Evolutionary conservation across 1,140 invertebrate genomes (phyloP), one percentile per base, ranked within the genome.

Genomic region (Paraescarpia echinospica): DNA sequence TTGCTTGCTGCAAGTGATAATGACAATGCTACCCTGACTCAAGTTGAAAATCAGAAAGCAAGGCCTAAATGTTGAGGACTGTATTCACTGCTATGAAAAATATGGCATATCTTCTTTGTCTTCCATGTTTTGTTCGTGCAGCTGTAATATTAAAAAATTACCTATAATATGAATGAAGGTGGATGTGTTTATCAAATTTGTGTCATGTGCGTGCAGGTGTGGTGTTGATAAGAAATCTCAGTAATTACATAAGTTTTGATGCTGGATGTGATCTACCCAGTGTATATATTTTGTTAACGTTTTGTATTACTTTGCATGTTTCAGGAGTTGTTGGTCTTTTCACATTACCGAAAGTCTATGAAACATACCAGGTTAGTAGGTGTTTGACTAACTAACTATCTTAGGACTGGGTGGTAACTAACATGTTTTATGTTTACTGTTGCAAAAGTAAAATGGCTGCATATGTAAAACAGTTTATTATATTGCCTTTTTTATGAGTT

Each of bases 331-430:
- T 99, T 94, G 98, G 97, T 93, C 97, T 99, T 93, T 99, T 99
- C 97, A 98, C 98, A 93, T 97, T 99, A 96, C 99, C 99, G 35
- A 99, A 99, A 97, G 97, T 99, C 35, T 99, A 99, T 96, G 99
- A 99, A 97, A 98, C 98, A 96, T 99, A 99, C 97, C 98, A 99
- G 97, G 94, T 95, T 93, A 92, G 94, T 92, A 92, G n/a, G 27
- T 18, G 2, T 18, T 14, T 77, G 8, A 77, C 18, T 77, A 31
- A 4, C 8, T 77, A 27, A 18, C 22, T 14, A 6, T 27, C 59
- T 77, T 22, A 77, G 14, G 59, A 77, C 59, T 77, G 22, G 8
- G 59, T 77, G 41, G 22, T 77, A 77, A 22, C 8, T 77, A 22
- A 27, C 22, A 14, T 77, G 12, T 77, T 77, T 77, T 27, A 27